Base-by-base conservation (phyloP, 2,797 vertebrate genomes). In the Eleutherodactylus coqui region DNA sequence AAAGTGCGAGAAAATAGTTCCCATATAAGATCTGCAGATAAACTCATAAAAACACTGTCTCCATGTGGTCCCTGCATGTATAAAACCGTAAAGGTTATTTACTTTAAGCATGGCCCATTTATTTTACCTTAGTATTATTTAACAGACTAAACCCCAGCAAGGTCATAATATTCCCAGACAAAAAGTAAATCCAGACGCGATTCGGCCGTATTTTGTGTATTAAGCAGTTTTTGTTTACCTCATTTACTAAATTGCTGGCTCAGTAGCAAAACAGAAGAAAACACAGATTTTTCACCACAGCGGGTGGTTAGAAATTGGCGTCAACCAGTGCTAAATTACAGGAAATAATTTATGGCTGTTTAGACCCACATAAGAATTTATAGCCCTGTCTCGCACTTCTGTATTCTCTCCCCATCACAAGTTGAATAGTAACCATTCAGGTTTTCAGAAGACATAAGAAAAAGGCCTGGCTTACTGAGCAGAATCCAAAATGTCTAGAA, bases 181-280 rank as follows among this genome's bases (percentile, higher is more conserved):
- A 75, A 81, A 81, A 43, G 53, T 38, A 81, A 84, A 69, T 55
- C 82, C 82, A 87, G 86, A 87, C 86, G 79, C 51, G 58, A 87
- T 75, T 70, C 82, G 41, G 55, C 58, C 14, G 69, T 58, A 76
- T 85, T 87, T 43, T 81, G 86, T 87, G 77, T 85, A 84, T 87
- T 85, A 87, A 84, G 86, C 82, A 87, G 77, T 84, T 87, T 87
- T 84, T 87, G 86, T 87, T 85, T 87, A 87, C 82, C 86, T 87
- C 86, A 84, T 87, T 87, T 87, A 76, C 82, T 81, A 87, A 87
- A 85, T 87, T 85, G 70, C 82, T 81, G 86, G 86, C 86, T 87
- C 86, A 81, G 86, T 87, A 87, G 86, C 86, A 87, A 87, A 81
- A 80, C 82, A 84, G 86, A 84, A 87, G 86, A 87, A 84, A 87